Conservation (phyloP, 30 jellyfish, hydroid and myxozoan species). For the Nemopilema nomurai region DNA sequence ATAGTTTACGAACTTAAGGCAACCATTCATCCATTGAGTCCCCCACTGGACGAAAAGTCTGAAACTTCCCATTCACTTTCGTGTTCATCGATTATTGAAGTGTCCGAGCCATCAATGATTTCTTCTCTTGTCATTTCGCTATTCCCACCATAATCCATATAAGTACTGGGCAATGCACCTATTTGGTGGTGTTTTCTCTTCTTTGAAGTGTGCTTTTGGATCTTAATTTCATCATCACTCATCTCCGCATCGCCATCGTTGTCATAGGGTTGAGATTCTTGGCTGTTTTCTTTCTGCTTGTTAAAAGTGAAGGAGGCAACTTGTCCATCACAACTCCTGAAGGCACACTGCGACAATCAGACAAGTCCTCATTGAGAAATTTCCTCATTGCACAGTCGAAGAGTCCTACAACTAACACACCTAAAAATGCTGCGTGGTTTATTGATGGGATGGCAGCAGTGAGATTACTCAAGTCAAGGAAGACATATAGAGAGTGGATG, state of each 20-base stretch:
- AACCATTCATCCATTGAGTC: neutral
- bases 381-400: conserved; percentile 25
- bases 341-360: conserved; percentile 19
- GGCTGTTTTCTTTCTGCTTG: conserved; percentile 4
- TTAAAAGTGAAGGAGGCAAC: neutral
- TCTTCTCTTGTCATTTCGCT: neutral
- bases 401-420: neutral
- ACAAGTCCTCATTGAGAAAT: conserved; percentile 14
- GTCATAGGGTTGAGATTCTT: conserved; percentile 29
- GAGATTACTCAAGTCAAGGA: conserved; percentile 21
- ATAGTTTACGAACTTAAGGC: neutral
- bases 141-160: neutral
- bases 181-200: neutral
- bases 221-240: conserved; percentile 1
- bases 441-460: conserved; percentile 62
- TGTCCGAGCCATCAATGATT: neutral
- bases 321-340: conserved; percentile 7
- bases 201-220: neutral
- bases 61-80: neutral
- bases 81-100: neutral
- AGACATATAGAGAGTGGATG: conserved; percentile 12
- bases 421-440: conserved; percentile 31
- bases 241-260: conserved; percentile 3
- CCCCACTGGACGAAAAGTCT: neutral
- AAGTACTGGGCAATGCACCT: conserved; percentile 11